Percentiles rank a stretch among this genome's conserved stretches.
Conservation (phyloP, 92 coral and sea anemone species). For the Chrysogorgia sp. region DNA sequence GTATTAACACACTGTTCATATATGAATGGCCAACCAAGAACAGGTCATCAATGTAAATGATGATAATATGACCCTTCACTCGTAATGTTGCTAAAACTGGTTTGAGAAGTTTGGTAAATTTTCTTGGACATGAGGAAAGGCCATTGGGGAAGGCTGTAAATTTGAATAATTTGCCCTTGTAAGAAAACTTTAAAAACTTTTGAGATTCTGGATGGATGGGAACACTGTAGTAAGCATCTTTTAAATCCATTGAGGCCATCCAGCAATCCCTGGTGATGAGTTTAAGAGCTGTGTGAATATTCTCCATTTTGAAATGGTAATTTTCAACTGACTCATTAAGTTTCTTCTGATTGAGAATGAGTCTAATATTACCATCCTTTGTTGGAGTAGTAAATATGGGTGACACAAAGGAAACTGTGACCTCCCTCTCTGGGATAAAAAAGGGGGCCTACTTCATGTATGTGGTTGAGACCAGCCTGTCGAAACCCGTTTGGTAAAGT, state of each 20-base stretch:
- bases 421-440: slow-evolving; percentile 5
- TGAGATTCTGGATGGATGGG: background rate
- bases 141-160: background rate
- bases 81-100: background rate
- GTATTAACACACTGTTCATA: background rate
- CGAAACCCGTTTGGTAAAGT: background rate
- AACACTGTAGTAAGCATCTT: too few species aligned
- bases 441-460: background rate
- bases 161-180: background rate
- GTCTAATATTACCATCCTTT: background rate
- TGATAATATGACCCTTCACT: background rate
- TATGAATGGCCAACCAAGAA: background rate
- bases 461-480: background rate
- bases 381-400: slow-evolving; percentile 6
- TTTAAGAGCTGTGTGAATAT: slow-evolving; percentile 2
- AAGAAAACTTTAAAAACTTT: background rate
- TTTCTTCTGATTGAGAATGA: background rate
- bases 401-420: slow-evolving; percentile 21
- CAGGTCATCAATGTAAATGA: background rate
- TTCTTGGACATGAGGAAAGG: background rate
- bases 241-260: too few species aligned
- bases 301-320: background rate
- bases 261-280: background rate
- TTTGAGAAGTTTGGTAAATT: background rate
- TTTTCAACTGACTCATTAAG: background rate